Percentiles rank a stretch among this genome's conserved stretches.
phyloP scores from a whole-genome alignment of 2,797 vertebrate species.

The Mus minutoides region DNA sequence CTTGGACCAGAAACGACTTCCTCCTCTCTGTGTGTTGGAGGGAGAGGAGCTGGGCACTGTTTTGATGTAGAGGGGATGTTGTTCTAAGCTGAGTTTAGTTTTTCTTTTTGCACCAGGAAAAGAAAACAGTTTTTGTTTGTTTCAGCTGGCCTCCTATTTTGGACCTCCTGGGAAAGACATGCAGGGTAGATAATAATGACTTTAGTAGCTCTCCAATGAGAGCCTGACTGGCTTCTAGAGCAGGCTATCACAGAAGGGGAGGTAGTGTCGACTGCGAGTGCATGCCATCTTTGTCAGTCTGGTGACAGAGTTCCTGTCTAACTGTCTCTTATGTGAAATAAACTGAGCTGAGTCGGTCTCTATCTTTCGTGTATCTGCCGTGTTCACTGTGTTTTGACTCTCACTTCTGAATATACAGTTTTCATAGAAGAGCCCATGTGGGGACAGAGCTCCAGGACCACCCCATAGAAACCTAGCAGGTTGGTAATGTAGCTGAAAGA shows the following conservation, averaged over 20 bases:
- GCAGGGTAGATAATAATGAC: background rate
- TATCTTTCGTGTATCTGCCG: slow-evolving; percentile 17
- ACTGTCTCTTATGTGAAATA: slow-evolving; percentile 63
- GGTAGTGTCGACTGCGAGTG: background rate
- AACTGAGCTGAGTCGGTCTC: slow-evolving; percentile 30
- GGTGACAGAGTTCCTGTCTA: background rate
- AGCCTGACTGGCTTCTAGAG: background rate
- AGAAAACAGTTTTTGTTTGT: background rate
- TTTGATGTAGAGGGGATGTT: background rate
- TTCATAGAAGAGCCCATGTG: background rate
- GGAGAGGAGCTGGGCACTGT: background rate
- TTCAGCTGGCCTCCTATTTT: background rate
- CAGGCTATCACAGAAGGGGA: background rate
- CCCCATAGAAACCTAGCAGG: background rate
- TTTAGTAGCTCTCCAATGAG: background rate
- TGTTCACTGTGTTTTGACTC: background rate
- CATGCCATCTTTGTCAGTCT: background rate
- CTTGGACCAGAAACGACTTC: background rate
- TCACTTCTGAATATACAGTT: background rate
- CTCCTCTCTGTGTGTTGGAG: background rate
- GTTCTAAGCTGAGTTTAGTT: background rate
- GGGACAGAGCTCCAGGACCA: background rate
- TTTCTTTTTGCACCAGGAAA: slow-evolving; percentile 36
- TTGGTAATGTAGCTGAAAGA: background rate
- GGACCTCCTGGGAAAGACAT: background rate